Percentiles rank a stretch among this genome's conserved stretches.
phyloP scores from a whole-genome alignment of 2,888 invertebrate species.

The Mythimna lalbum region DNA sequence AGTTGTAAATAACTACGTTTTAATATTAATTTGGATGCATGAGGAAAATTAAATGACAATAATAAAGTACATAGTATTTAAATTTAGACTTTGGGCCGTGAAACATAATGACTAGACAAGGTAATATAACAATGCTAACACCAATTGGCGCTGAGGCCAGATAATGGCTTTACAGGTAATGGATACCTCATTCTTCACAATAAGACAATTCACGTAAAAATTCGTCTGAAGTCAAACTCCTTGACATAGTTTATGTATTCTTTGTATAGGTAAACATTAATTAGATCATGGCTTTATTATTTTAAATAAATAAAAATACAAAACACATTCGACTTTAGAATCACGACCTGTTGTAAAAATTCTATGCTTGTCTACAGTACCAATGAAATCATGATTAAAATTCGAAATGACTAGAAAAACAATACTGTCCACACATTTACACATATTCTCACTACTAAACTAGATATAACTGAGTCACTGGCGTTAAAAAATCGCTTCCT shows the following conservation, averaged over 20 bases:
- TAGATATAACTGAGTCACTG: conserved; percentile 62
- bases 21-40: conserved; percentile 30
- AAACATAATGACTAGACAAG: conserved; percentile 37
- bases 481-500: conserved; percentile 66
- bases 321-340: conserved; percentile 27
- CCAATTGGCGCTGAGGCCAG: conserved; percentile 25
- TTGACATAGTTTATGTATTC: conserved; percentile 37
- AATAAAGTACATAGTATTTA: conserved; percentile 40
- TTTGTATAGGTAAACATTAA: conserved; percentile 34
- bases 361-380: background rate
- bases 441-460: conserved; percentile 50
- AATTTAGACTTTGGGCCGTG: conserved; percentile 29
- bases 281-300: conserved; percentile 28
- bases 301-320: conserved; percentile 37
- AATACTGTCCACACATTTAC: conserved; percentile 39
- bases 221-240: conserved; percentile 15
- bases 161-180: conserved; percentile 2
- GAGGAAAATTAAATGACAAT: conserved; percentile 51
- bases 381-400: conserved; percentile 14
- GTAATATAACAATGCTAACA: conserved; percentile 27
- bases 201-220: conserved; percentile 19
- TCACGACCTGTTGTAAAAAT: conserved; percentile 17
- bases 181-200: conserved; percentile 20
- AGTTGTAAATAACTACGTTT: conserved; percentile 40
- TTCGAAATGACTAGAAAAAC: conserved; percentile 43